Percentiles rank a stretch among this genome's conserved stretches.
Evolutionary conservation across 2,113 vertebrate species (phyloP).

Genomic region (Phalacrocorax pelagicus): DNA sequence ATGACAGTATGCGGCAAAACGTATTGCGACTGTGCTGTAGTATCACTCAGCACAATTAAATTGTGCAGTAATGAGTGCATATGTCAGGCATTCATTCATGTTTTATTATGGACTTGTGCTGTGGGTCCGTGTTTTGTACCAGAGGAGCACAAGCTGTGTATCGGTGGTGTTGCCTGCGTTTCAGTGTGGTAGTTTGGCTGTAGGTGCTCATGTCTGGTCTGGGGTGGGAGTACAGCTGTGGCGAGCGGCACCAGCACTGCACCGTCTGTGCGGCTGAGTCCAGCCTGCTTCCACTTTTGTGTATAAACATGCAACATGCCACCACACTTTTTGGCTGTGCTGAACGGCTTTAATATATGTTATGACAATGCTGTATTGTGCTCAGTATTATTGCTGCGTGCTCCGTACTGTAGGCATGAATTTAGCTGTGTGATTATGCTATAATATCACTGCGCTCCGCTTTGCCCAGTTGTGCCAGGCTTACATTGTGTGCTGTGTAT

Average conservation of each 20-base stretch:
- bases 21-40: not conserved
- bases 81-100: not conserved
- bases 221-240: not conserved
- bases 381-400: not conserved
- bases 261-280: not conserved
- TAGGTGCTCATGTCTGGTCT: not conserved
- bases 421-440: slow-evolving; percentile 3
- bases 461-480: slow-evolving; percentile 10
- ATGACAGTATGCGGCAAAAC: not conserved
- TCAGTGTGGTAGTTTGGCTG: not conserved
- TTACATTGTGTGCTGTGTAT: not conserved
- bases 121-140: accelerated
- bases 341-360: not conserved
- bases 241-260: not conserved
- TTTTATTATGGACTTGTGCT: not conserved
- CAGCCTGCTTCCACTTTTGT: not conserved
- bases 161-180: accelerated
- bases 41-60: not conserved
- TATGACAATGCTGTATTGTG: not conserved
- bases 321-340: not conserved
- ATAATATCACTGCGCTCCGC: not conserved
- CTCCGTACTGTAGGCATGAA: not conserved
- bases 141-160: not conserved
- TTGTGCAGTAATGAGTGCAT: not conserved
- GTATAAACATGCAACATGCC: not conserved